Evolutionary conservation across 1,140 invertebrate species (phyloP).

Genomic region (Drosophila parvula): DNA sequence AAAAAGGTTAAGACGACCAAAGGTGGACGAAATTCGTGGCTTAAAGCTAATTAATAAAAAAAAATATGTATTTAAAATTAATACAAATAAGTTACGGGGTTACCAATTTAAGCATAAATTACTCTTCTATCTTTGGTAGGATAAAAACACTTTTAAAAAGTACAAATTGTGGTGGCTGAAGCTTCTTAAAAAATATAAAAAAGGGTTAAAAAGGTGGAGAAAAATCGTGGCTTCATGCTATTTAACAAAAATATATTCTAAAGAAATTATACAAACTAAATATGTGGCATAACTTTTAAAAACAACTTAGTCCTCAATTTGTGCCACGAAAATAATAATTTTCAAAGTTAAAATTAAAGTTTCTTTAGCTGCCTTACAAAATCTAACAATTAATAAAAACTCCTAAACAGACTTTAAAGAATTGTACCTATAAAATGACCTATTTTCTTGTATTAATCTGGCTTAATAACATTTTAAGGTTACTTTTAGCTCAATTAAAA

Average conservation of each 20-base stretch:
- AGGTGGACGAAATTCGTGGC: neutral
- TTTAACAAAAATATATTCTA: too few relatives aligned
- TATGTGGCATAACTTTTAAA: too few relatives aligned
- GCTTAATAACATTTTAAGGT: neutral
- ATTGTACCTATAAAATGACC: neutral
- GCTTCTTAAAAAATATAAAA: too few relatives aligned
- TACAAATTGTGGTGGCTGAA: too few relatives aligned
- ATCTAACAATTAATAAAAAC: neutral
- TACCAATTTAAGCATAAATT: too few relatives aligned
- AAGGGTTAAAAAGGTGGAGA: too few relatives aligned
- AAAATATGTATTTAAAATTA: neutral
- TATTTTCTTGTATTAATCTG: neutral
- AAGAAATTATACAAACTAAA: too few relatives aligned
- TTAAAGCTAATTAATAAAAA: neutral
- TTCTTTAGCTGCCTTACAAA: neutral
- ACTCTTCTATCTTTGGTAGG: too few relatives aligned
- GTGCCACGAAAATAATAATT: neutral
- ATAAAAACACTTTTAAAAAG: too few relatives aligned
- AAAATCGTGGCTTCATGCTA: too few relatives aligned
- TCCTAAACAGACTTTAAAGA: neutral
- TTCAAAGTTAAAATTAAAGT: neutral
- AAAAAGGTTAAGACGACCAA: neutral
- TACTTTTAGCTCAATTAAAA: neutral
- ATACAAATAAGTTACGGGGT: neutral
- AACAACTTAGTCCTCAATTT: neutral